Evolutionary conservation across 2,797 vertebrate species (phyloP).

Genomic region (Ambastaia sidthimunki): DNA sequence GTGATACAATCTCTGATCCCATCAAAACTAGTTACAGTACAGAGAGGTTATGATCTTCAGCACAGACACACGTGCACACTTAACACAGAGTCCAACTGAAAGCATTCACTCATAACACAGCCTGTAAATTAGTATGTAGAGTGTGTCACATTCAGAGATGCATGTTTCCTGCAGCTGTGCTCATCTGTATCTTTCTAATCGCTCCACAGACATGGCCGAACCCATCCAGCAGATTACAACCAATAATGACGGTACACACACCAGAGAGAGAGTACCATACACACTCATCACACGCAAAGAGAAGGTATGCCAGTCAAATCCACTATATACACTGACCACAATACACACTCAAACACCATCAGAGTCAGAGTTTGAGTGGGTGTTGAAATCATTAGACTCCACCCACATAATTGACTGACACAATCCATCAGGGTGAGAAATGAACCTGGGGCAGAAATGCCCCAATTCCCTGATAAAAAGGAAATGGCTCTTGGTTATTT

Average conservation of each 20-base stretch:
- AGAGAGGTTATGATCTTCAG: too few species aligned
- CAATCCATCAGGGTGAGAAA: neutral
- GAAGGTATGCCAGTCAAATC: constrained; percentile 75
- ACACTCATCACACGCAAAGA: constrained; percentile 82
- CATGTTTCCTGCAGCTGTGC: too few species aligned
- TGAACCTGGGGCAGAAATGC: neutral
- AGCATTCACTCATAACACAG: too few species aligned
- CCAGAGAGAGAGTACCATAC: constrained; percentile 80
- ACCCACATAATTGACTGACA: neutral
- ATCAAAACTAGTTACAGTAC: too few species aligned
- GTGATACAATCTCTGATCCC: too few species aligned
- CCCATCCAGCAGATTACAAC: constrained; percentile 88
- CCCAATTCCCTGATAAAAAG: too few species aligned
- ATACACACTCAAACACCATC: too few species aligned
- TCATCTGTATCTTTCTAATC: neutral
- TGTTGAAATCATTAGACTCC: neutral
- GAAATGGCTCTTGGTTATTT: too few species aligned
- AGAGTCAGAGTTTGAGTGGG: neutral
- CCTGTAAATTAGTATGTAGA: too few species aligned
- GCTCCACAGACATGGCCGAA: constrained; percentile 85
- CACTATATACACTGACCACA: neutral
- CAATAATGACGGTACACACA: constrained; percentile 80
- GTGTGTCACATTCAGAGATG: too few species aligned
- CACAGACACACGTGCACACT: too few species aligned
- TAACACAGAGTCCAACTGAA: too few species aligned